phyloP scores from a whole-genome alignment of 2,888 invertebrate genomes.

The Dryobota labecula region DNA sequence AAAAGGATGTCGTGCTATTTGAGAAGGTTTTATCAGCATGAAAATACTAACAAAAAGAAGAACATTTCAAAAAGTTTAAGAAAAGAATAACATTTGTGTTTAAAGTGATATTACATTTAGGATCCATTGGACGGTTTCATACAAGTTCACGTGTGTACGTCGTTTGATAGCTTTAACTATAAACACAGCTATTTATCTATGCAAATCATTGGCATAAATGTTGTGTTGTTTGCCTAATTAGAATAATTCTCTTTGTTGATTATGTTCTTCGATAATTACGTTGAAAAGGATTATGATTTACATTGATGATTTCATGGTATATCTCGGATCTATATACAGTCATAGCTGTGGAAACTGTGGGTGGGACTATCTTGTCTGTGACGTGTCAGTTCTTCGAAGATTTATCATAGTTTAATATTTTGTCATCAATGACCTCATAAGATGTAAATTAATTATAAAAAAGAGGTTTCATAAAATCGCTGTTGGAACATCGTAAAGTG shows the following conservation, averaged over 20 bases:
- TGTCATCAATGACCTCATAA: conserved; percentile 42
- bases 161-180: not conserved
- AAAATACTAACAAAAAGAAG: no score
- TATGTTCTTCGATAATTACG: not conserved
- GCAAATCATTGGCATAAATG: not conserved
- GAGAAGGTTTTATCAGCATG: no score
- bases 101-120: not conserved
- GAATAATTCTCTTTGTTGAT: not conserved
- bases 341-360: conserved; percentile 9
- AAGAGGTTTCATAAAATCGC: conserved; percentile 3
- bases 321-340: conserved; percentile 22
- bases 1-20: not conserved
- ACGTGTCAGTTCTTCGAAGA: conserved; percentile 37
- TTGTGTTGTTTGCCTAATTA: not conserved
- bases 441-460: not conserved
- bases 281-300: conserved; percentile 1
- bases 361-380: conserved; percentile 20
- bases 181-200: not conserved
- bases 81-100: no score
- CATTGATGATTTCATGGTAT: conserved; percentile 31
- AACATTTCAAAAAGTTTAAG: no score
- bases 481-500: not conserved
- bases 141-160: not conserved
- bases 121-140: not conserved
- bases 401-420: conserved; percentile 35